Percentiles rank a stretch among this genome's conserved stretches.
Conservation (phyloP, 2,113 vertebrate species). For the Piprites chloris region DNA sequence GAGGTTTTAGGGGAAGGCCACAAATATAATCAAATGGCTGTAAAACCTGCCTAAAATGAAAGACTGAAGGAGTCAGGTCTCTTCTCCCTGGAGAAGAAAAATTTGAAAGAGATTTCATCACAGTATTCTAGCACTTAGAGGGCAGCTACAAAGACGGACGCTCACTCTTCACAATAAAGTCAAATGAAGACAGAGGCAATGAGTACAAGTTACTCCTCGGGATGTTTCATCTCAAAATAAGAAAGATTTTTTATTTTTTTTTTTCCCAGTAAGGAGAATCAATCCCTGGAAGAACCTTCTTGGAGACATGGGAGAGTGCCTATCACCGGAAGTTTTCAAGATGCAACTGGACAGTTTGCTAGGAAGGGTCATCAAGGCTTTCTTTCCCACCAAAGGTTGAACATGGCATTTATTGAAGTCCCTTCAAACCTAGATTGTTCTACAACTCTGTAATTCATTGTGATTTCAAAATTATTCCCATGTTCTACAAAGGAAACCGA, state of each 20-base stretch:
- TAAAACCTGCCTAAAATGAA: background rate
- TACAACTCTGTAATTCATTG: background rate
- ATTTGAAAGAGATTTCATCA: background rate
- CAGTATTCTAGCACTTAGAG: background rate
- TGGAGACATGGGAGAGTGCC: background rate
- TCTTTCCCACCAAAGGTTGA: background rate
- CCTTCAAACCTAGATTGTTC: background rate
- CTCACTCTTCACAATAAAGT: background rate
- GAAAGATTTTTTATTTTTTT: background rate
- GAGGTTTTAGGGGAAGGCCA: background rate
- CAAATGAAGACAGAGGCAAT: background rate
- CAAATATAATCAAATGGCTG: background rate
- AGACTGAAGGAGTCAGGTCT: background rate
- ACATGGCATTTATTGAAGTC: rapidly evolving
- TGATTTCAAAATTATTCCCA: background rate
- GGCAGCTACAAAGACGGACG: background rate
- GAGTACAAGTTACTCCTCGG: background rate
- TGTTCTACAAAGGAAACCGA: background rate
- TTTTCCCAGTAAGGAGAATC: background rate
- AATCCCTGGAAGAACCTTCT: background rate
- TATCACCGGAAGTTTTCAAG: background rate
- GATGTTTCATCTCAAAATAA: background rate
- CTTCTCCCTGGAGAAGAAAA: background rate
- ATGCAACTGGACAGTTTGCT: too few species aligned
- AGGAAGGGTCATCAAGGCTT: background rate